Evolutionary conservation across 1,140 invertebrate genomes (phyloP).

Genomic region (Ditylenchus dipsaci): DNA sequence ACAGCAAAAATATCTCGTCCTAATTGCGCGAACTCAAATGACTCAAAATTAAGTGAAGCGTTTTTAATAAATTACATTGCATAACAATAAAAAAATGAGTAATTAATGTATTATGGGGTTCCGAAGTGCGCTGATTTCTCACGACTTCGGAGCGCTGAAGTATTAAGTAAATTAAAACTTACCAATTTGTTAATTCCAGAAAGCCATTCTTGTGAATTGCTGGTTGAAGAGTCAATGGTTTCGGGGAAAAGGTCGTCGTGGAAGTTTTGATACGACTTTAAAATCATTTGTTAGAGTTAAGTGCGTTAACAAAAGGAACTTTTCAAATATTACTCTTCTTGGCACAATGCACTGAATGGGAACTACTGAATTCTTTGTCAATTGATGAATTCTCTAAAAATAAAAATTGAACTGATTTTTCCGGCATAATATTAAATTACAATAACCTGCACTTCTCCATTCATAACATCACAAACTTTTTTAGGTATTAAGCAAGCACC

Average conservation of each 20-base stretch:
- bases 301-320: slow-evolving; percentile 1
- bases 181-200: slow-evolving; percentile 69
- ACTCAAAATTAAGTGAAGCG: no score
- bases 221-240: slow-evolving; percentile 74
- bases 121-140: no score
- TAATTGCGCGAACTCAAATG: no score
- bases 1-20: no score
- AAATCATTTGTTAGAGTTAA: no score
- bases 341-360: slow-evolving; percentile 46
- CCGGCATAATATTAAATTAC: background rate
- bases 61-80: no score
- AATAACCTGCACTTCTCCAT: slow-evolving; percentile 58
- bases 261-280: slow-evolving; percentile 73
- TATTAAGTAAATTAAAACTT: background rate
- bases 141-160: no score
- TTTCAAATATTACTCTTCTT: slow-evolving; percentile 27
- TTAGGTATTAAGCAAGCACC: slow-evolving; percentile 59
- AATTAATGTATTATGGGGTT: no score
- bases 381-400: slow-evolving; percentile 50
- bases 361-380: slow-evolving; percentile 56
- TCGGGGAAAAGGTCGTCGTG: slow-evolving; percentile 87
- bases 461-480: slow-evolving; percentile 59
- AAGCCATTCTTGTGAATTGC: slow-evolving; percentile 74
- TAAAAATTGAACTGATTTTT: background rate
- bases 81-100: no score